These are phyloP conservation scores for Myiopsitta monachus DNA, from an alignment of 2,113 vertebrate species.

Conservation along the genomic window DNA sequence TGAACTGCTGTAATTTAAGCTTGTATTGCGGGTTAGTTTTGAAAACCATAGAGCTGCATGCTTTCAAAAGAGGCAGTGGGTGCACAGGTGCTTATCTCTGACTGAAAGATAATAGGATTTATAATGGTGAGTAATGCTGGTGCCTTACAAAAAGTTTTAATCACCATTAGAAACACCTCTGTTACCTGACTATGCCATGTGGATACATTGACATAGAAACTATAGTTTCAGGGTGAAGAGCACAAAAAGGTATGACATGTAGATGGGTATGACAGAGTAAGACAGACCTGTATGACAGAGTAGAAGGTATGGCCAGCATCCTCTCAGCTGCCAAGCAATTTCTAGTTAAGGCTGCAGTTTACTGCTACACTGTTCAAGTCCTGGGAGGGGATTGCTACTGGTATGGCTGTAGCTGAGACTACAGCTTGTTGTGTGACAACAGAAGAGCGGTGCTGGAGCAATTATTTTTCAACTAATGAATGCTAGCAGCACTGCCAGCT, in stretches of 20 bases:
- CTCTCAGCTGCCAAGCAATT: background rate
- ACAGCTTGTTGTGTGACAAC: background rate
- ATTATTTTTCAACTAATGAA: background rate
- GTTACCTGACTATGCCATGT: background rate
- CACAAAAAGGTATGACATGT: background rate
- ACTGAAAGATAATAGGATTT: background rate
- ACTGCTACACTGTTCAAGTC: fast-evolving
- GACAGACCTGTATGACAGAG: background rate
- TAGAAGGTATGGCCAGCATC: background rate
- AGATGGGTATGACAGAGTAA: too few relatives aligned
- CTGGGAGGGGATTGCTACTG: background rate
- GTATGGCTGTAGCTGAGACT: background rate
- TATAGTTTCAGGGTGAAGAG: background rate
- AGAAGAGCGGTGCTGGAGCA: background rate
- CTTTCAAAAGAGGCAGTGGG: background rate
- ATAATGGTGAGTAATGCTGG: background rate
- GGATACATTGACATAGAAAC: background rate
- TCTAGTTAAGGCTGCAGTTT: background rate
- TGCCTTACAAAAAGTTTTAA: background rate
- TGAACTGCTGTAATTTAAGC: background rate
- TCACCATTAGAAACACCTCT: background rate
- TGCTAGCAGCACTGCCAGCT: background rate
- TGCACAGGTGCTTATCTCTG: background rate
- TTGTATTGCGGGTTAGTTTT: background rate
- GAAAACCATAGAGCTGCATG: background rate